Evolutionary conservation across 2,888 invertebrate genomes (phyloP), one percentile per base, ranked within the genome.

Genomic region (Eilema griseolum): DNA sequence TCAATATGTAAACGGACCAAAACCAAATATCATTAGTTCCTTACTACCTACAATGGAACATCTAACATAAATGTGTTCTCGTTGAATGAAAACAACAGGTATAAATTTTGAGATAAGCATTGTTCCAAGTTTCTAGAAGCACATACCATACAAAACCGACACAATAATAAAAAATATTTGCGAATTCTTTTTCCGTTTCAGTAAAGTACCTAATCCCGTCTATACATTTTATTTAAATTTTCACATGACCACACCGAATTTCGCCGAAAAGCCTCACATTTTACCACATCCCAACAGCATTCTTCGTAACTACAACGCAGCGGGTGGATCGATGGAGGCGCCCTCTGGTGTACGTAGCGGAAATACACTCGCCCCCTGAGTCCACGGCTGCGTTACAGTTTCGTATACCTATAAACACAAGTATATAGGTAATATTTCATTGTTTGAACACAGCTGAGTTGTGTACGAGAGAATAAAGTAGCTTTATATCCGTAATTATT

Each of bases 341-440:
- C 86, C 86, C 88, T 83, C 86, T 83, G 71, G 73, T 86, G 86
- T 88, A 88, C 87, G 85, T 86, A 86, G 85, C 88, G 90, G 90
- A 90, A 89, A 88, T 85, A 86, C 82, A 86, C 82, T 85, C 83
- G 80, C 87, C 84, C 83, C 82, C 82, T 82, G 81, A 84, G 82
- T 81, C 83, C 83, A 82, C 82, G 81, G 84, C 82, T 82, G 80
- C 73, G 75, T 74, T 84, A 81, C 85, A 86, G 85, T 88, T 87
- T 89, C 57, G 11, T 41, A 61, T 62, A 46, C 37, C 62, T 63
- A 11, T 0, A 3, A 62, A 61, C 66, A 71, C 41, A 75, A 77
- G 75, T 74, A 46, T 77, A 77, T 76, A 74, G 67, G 64, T 71
- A 73, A 67, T 66, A 66, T 73, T 73, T 70, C 72, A 77, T 81